Percentiles rank a stretch among this genome's conserved stretches.
Conservation (phyloP, 2,888 invertebrate species). For the Megalurothrips usitatus region DNA sequence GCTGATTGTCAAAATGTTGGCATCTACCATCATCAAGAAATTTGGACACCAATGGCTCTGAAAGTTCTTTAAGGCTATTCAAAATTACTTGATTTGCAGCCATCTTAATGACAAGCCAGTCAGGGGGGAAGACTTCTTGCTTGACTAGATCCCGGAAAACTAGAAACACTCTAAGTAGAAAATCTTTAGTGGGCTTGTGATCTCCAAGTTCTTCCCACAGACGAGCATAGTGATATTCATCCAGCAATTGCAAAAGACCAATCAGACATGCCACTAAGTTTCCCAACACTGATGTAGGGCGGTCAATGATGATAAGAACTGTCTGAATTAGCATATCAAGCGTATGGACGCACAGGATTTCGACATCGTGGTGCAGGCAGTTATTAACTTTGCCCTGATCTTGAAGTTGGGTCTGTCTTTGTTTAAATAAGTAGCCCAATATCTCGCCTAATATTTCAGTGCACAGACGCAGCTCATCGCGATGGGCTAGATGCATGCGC, state of each 20-base stretch:
- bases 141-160: slow-evolving; percentile 75
- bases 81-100: slow-evolving; percentile 81
- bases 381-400: slow-evolving; percentile 52
- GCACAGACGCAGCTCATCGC: slow-evolving; percentile 77
- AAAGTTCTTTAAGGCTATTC: slow-evolving; percentile 79
- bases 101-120: slow-evolving; percentile 88
- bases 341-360: slow-evolving; percentile 73
- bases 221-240: slow-evolving; percentile 80
- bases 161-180: slow-evolving; percentile 74
- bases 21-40: slow-evolving; percentile 67
- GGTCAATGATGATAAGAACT: slow-evolving; percentile 73
- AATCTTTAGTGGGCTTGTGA: slow-evolving; percentile 77
- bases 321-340: slow-evolving; percentile 82
- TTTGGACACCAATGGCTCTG: slow-evolving; percentile 77
- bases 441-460: slow-evolving; percentile 85
- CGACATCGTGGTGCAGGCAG: slow-evolving; percentile 70
- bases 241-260: slow-evolving; percentile 78
- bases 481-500: slow-evolving; percentile 71
- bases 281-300: slow-evolving; percentile 70
- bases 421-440: slow-evolving; percentile 59
- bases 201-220: slow-evolving; percentile 78
- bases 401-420: slow-evolving; percentile 47
- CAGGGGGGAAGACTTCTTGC: slow-evolving; percentile 73
- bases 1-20: slow-evolving; percentile 70
- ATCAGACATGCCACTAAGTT: slow-evolving; percentile 82